Evolutionary conservation across 2,888 invertebrate genomes (phyloP).

Genomic region (Phortica magna): DNA sequence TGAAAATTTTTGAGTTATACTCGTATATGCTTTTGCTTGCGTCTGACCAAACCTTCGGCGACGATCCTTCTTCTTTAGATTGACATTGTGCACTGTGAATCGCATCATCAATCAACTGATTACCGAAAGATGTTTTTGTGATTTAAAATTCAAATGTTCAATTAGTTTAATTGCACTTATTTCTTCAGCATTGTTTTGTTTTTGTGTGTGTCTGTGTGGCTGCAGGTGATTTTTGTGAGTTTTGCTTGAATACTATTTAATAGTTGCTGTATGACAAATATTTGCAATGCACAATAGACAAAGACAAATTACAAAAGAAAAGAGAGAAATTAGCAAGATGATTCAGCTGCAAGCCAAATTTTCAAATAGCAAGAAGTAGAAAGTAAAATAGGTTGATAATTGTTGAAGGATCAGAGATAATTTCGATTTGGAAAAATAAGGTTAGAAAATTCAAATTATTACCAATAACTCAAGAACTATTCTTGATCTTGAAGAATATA

Average conservation of each 20-base stretch:
- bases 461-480: no score
- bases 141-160: constrained; percentile 68
- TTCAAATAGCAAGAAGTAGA: no score
- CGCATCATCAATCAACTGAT: constrained; percentile 72
- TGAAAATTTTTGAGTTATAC: constrained; percentile 20
- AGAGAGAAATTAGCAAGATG: background rate
- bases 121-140: constrained; percentile 67
- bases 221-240: constrained; percentile 55
- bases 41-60: constrained; percentile 48
- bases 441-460: no score
- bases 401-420: no score
- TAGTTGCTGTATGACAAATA: background rate
- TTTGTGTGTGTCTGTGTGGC: constrained; percentile 36
- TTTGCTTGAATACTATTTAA: constrained; percentile 4
- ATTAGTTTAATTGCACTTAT: constrained; percentile 67
- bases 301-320: background rate
- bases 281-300: background rate
- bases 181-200: constrained; percentile 24
- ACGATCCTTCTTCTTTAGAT: constrained; percentile 55
- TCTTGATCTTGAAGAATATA: no score
- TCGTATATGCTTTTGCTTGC: constrained; percentile 32
- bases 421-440: no score
- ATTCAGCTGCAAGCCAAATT: background rate
- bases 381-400: no score
- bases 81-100: constrained; percentile 58